phyloP scores from a whole-genome alignment of 2,113 vertebrate genomes.

The Oncorhynchus tshawytscha region DNA sequence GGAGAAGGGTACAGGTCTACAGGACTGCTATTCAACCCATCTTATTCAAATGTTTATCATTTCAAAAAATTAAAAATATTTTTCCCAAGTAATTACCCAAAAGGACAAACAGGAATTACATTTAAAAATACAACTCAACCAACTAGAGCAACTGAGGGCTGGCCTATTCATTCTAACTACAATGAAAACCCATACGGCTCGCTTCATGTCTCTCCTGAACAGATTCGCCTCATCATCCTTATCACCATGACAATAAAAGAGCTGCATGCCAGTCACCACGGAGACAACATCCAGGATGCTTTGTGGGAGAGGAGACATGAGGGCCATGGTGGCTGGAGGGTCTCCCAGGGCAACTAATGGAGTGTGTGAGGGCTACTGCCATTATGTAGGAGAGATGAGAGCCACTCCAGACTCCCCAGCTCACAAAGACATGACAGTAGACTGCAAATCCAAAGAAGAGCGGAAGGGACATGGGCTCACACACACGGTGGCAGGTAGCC shows the following conservation, averaged over 20 bases:
- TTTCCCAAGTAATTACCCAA: too few species aligned
- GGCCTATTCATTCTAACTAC: not conserved
- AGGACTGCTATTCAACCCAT: too few species aligned
- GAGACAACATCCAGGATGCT: slow-evolving; percentile 84
- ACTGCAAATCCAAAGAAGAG: slow-evolving; percentile 41
- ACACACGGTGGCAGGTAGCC: slow-evolving; percentile 4
- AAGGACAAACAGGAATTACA: too few species aligned
- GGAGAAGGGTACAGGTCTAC: too few species aligned
- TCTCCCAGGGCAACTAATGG: slow-evolving; percentile 99
- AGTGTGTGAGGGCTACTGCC: slow-evolving; percentile 87
- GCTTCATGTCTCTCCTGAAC: not conserved
- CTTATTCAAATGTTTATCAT: too few species aligned
- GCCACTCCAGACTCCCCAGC: slow-evolving; percentile 69
- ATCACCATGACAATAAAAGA: slow-evolving; percentile 18
- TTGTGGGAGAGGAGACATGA: slow-evolving; percentile 86
- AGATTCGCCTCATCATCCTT: slow-evolving; percentile 5
- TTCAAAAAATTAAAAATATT: too few species aligned
- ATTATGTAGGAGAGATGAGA: slow-evolving; percentile 91
- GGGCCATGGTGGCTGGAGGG: slow-evolving; percentile 43
- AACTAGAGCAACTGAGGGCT: too few species aligned
- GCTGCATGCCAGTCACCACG: slow-evolving; percentile 67
- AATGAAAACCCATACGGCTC: not conserved
- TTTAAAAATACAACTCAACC: too few species aligned
- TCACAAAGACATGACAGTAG: slow-evolving; percentile 77
- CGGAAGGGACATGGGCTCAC: slow-evolving; percentile 33